Percentiles rank a stretch among this genome's conserved stretches.
Evolutionary conservation across 2,113 vertebrate genomes (phyloP).

Genomic region (Psilopsiagon aurifrons): DNA sequence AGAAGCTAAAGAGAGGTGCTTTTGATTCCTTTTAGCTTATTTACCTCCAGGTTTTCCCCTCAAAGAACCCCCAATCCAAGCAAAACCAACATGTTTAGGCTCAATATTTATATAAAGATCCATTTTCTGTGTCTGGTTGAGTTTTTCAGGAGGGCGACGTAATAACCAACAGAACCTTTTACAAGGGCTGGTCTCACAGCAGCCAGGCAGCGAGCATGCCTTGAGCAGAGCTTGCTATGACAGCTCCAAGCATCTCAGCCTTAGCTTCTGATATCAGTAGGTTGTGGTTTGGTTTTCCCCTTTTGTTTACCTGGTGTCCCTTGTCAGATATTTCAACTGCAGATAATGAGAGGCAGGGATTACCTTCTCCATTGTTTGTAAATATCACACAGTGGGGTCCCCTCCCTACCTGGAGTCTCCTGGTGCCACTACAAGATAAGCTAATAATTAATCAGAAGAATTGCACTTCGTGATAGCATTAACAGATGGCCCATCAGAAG

Average conservation of each 20-base stretch:
- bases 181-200: not conserved
- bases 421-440: not conserved
- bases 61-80: not conserved
- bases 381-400: not conserved
- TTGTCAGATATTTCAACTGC: not conserved
- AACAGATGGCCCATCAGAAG: conserved; percentile 1
- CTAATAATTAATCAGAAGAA: conserved; percentile 26
- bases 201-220: fast-evolving
- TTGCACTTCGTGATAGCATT: not conserved
- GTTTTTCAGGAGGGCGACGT: not conserved
- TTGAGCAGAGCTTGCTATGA: not conserved
- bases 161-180: not conserved
- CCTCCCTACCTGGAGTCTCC: not conserved
- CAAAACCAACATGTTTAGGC: fast-evolving
- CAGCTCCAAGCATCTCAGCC: not conserved
- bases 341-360: not conserved
- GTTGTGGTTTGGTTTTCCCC: not conserved
- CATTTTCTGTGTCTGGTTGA: not conserved
- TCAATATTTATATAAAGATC: not conserved
- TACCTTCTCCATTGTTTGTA: not conserved
- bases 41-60: not conserved
- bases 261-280: not conserved
- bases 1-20: not conserved
- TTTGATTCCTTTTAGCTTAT: not conserved
- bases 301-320: not conserved